Base-by-base conservation (phyloP, 2,797 vertebrate species). In the Sebastes vulpes region DNA sequence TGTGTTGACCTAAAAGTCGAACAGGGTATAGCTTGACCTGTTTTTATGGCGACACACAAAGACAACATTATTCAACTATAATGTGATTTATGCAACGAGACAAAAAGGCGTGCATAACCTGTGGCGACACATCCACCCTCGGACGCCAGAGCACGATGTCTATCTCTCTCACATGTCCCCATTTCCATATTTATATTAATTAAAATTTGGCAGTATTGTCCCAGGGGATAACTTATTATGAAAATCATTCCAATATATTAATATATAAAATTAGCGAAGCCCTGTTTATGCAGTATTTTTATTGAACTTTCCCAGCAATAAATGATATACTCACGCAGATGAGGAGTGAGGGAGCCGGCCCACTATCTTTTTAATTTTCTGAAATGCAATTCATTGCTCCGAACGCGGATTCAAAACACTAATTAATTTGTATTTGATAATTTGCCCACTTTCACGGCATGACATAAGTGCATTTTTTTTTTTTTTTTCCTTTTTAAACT, bases 401-500 rank as follows among this genome's bases (percentile, higher is more conserved):
- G 69, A 88, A 92, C 87, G 69, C 32, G 86, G 87, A 94, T 91
- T 93, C 88, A 79, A 93, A 95, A 95, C 93, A 95, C 94, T 95
- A 95, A 96, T 96, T 95, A 94, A 95, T 96, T 95, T 95, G 94
- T 95, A 92, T 95, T 95, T 95, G 93, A 95, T 96, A 88, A 96
- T 94, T 96, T 92, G 87, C 92, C 91, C 92, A 95, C 92, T 96
- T 95, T 93, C 93, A 90, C 89, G 83, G 85, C 91, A 75, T 92
- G 87, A 91, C 92, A 92, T 81, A 76, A 96, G 92, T 89, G 92
- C 83, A 77, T 83, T 89, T 85, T 82, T 77, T 85, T 82, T 77
- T 77, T 76, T 81, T 50, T 29, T 66, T 12, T 10, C 0, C 57
- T 81, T 89, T 95, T 94, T 93, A 85, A 95, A 96, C 93, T 95